Conservation (phyloP, 1,140 invertebrate species). For the Drosophila tsacasi region DNA sequence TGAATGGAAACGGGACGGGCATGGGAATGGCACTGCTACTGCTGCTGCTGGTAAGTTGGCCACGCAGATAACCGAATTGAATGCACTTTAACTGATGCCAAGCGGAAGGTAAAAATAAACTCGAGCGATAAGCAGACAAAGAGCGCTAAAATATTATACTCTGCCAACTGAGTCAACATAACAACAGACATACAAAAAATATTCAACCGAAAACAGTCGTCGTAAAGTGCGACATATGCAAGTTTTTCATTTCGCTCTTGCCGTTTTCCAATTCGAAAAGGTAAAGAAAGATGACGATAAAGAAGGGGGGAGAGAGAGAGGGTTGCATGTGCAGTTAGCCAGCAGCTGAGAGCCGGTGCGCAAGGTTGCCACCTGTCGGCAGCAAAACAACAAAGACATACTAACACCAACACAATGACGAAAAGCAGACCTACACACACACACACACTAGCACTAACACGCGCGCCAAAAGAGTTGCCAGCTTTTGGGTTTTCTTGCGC, state of each 20-base stretch:
- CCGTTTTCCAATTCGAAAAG: conserved; percentile 10
- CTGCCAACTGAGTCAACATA: conserved; percentile 37
- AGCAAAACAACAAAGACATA: conserved; percentile 8
- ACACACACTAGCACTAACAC: conserved; percentile 10
- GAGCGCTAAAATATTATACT: conserved; percentile 8
- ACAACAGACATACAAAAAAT: conserved; percentile 2
- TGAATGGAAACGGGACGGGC: neutral
- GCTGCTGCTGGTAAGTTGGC: conserved; percentile 12
- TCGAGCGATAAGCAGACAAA: conserved; percentile 41
- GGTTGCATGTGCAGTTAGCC: conserved; percentile 34
- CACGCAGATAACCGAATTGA: conserved; percentile 28
- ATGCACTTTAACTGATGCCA: conserved; percentile 43
- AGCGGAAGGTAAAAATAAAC: conserved; percentile 16
- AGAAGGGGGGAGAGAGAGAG: conserved; percentile 3
- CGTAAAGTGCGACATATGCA: neutral
- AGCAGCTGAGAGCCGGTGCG: conserved; percentile 37
- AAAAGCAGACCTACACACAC: conserved; percentile 5
- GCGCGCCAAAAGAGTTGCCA: conserved; percentile 32
- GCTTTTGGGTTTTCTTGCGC: conserved; percentile 7
- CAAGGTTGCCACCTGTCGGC: conserved; percentile 67
- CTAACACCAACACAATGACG: neutral
- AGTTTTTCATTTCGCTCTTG: neutral
- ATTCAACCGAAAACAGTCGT: neutral
- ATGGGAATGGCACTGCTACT: neutral
- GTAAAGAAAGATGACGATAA: neutral